These are phyloP conservation scores for Solenopsis invicta DNA, from an alignment of 1,140 invertebrate genomes.

Conservation along the genomic window DNA sequence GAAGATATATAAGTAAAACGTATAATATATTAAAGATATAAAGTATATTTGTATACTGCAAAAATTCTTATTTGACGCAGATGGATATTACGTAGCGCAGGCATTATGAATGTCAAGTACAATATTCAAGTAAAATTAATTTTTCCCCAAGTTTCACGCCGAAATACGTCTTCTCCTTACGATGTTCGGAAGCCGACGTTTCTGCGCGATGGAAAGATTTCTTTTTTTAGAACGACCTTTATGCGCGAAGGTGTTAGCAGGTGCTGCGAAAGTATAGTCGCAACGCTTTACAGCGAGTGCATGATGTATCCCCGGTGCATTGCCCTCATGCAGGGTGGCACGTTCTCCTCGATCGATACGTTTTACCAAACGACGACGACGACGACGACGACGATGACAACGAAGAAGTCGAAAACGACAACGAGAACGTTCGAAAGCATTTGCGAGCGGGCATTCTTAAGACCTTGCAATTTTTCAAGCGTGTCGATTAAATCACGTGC, in stretches of 20 bases:
- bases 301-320: constrained; percentile 75
- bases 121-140: neutral
- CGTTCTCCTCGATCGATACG: constrained; percentile 74
- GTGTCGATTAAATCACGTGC: neutral
- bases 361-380: constrained; percentile 62
- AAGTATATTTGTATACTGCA: neutral
- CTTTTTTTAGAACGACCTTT: constrained; percentile 51
- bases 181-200: constrained; percentile 33
- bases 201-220: constrained; percentile 18
- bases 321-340: constrained; percentile 73
- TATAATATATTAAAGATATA: neutral
- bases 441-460: constrained; percentile 19
- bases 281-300: constrained; percentile 72
- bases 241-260: constrained; percentile 55
- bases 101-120: neutral
- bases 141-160: neutral
- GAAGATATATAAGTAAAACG: no score
- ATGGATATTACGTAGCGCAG: neutral
- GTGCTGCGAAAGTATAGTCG: constrained; percentile 64
- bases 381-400: constrained; percentile 25
- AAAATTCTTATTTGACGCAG: neutral
- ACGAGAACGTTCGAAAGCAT: constrained; percentile 28
- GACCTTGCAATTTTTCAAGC: neutral
- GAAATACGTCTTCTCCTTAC: neutral
- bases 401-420: constrained; percentile 21